phyloP scores from a whole-genome alignment of 2,113 vertebrate species.

The Solea solea region DNA sequence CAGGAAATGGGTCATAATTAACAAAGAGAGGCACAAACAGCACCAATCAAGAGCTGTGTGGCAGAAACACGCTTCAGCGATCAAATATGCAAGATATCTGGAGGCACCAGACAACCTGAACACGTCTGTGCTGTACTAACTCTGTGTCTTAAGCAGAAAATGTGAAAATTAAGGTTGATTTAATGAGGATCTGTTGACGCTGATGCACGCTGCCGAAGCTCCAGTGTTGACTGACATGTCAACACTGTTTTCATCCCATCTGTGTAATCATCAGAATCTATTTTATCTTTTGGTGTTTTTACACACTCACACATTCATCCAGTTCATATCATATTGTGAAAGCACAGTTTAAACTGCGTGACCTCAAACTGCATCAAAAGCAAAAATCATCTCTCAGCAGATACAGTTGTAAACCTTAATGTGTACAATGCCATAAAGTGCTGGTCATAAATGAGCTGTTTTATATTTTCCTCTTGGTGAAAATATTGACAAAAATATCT shows the following conservation, averaged over 20 bases:
- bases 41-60: background rate
- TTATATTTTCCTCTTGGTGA: background rate
- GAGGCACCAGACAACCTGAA: background rate
- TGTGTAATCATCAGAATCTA: no score
- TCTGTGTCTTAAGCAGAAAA: background rate
- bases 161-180: background rate
- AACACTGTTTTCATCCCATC: background rate
- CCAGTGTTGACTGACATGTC: background rate
- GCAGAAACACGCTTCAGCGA: background rate
- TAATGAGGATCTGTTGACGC: background rate
- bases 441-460: background rate
- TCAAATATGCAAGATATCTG: background rate
- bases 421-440: background rate
- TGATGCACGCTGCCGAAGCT: background rate
- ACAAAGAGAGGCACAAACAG: conserved; percentile 2
- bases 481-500: background rate
- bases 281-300: no score
- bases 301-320: background rate
- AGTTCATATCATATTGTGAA: background rate
- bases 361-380: background rate
- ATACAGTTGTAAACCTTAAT: no score
- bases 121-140: background rate
- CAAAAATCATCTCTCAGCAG: background rate
- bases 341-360: no score
- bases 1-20: conserved; percentile 37